Percentiles rank a stretch among this genome's conserved stretches.
Evolutionary conservation across 2,888 invertebrate genomes (phyloP).

Genomic region (Clusia tigrina): DNA sequence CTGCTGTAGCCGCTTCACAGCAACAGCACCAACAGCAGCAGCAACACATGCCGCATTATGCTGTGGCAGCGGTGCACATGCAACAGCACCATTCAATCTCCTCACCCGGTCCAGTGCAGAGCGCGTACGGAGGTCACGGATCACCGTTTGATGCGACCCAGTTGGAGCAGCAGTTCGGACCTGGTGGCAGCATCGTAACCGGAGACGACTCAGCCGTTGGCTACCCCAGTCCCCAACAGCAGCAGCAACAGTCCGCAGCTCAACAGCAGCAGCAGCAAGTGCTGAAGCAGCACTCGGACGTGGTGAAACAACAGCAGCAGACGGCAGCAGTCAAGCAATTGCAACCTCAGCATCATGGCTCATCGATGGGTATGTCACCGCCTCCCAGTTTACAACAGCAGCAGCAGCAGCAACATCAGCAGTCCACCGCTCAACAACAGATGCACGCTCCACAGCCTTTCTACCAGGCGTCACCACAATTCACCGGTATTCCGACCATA

Average conservation of each 20-base stretch:
- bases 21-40: slow-evolving; percentile 40
- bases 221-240: slow-evolving; percentile 63
- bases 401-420: slow-evolving; percentile 67
- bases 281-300: slow-evolving; percentile 56
- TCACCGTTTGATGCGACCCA: slow-evolving; percentile 64
- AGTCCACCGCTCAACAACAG: slow-evolving; percentile 48
- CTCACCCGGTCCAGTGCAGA: slow-evolving; percentile 59
- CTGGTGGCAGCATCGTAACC: slow-evolving; percentile 34
- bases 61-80: slow-evolving; percentile 60
- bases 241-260: slow-evolving; percentile 40
- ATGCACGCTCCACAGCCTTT: slow-evolving; percentile 64
- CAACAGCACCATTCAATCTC: slow-evolving; percentile 62
- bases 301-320: slow-evolving; percentile 60
- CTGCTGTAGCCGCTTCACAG: slow-evolving; percentile 53
- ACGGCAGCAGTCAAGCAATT: slow-evolving; percentile 65
- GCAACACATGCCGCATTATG: slow-evolving; percentile 56
- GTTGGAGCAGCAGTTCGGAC: slow-evolving; percentile 66
- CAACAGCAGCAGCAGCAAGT: slow-evolving; percentile 43
- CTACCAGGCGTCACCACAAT: slow-evolving; percentile 76
- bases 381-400: slow-evolving; percentile 67
- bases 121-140: slow-evolving; percentile 50
- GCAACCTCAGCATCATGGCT: slow-evolving; percentile 70
- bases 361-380: slow-evolving; percentile 65
- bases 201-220: slow-evolving; percentile 58
- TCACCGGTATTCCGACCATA: slow-evolving; percentile 82